Percentiles rank a stretch among this genome's conserved stretches.
Evolutionary conservation across 2,888 invertebrate genomes (phyloP).

Genomic region (Spodoptera picta): DNA sequence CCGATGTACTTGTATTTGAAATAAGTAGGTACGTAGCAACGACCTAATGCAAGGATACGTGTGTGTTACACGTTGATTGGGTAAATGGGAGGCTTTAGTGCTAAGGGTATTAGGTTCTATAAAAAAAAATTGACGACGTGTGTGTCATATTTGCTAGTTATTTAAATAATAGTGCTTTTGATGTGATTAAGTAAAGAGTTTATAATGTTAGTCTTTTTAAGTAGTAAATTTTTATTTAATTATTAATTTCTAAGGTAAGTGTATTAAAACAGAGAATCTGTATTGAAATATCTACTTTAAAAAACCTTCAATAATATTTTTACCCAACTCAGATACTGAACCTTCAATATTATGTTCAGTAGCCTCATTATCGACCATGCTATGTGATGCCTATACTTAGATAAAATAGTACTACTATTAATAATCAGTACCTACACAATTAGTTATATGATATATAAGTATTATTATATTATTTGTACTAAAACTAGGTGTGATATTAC

Average conservation of each 20-base stretch:
- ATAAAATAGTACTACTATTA: neutral
- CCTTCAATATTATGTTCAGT: no score
- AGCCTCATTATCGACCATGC: no score
- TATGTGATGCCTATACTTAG: neutral
- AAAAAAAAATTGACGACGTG: no score
- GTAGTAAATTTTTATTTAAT: no score
- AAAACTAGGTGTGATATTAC: no score
- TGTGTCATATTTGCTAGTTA: no score
- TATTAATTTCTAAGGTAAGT: neutral
- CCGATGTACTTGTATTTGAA: conserved; percentile 47
- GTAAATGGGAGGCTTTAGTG: no score
- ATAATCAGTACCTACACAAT: neutral
- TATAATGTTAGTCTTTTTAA: no score
- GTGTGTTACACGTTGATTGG: no score
- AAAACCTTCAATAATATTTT: no score
- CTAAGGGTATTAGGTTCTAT: neutral
- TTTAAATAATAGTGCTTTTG: no score
- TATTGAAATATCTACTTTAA: neutral
- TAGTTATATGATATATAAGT: conserved; percentile 5
- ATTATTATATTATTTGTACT: neutral
- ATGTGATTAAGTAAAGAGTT: neutral
- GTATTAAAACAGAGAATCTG: neutral
- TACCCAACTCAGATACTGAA: no score
- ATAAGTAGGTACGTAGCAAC: conserved; percentile 53
- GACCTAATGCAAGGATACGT: conserved; percentile 51